phyloP scores from a whole-genome alignment of 2,113 vertebrate genomes.

The Trogon surrucura region DNA sequence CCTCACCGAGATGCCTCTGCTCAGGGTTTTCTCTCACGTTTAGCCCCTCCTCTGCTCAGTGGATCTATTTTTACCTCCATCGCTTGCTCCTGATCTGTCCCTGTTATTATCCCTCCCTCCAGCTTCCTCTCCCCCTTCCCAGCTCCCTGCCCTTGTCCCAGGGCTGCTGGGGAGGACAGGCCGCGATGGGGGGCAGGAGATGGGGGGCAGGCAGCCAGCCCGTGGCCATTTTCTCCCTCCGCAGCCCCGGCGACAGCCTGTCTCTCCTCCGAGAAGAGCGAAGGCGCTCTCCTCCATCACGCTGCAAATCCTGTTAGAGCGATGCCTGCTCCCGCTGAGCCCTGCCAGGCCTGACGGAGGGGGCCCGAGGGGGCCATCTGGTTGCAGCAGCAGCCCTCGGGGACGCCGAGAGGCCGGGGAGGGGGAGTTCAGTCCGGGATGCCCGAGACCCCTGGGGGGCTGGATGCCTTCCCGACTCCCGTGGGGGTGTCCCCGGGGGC shows the following conservation, averaged over 20 bases:
- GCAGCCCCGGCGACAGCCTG: neutral
- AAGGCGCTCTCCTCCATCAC: conserved; percentile 40
- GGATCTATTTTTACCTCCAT: conserved; percentile 63
- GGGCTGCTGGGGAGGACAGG: neutral
- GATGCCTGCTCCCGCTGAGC: neutral
- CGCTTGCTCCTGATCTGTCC: conserved; percentile 54
- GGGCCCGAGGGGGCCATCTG: conserved; percentile 39
- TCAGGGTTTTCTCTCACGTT: conserved; percentile 61
- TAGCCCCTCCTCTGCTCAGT: conserved; percentile 63
- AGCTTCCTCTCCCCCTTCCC: conserved; percentile 27
- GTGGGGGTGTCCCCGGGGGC: neutral
- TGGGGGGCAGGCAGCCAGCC: neutral
- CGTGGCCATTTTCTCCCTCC: conserved; percentile 25
- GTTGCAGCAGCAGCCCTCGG: neutral
- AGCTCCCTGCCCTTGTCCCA: neutral
- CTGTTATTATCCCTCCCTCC: conserved; percentile 34
- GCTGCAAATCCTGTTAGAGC: conserved; percentile 52
- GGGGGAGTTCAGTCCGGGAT: neutral
- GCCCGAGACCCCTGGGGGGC: neutral
- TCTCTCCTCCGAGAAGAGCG: neutral
- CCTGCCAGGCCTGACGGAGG: neutral
- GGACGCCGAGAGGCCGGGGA: neutral
- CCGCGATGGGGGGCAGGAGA: neutral
- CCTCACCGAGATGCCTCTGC: neutral
- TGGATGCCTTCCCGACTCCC: neutral